Evolutionary conservation across 2,113 vertebrate species (phyloP).

Genomic region (Chaetura pelagica): DNA sequence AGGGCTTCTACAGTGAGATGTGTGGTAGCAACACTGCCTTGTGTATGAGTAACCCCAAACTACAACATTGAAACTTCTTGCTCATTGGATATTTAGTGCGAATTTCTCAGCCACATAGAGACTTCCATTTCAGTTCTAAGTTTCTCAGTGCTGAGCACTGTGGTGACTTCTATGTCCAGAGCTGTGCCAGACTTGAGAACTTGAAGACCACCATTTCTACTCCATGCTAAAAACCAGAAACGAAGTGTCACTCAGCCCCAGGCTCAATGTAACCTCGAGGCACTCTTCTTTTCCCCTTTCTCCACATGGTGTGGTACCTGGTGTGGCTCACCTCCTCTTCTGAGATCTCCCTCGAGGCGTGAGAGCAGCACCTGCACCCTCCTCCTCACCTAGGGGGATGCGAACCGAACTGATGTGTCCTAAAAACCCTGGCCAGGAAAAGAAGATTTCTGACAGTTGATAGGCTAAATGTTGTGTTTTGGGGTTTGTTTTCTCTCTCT

Average conservation of each 20-base stretch:
- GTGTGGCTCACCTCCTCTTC: not conserved
- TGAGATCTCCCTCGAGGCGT: not conserved
- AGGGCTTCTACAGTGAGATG: fast-evolving
- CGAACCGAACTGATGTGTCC: not conserved
- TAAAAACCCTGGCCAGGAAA: not conserved
- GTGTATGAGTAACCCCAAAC: not conserved
- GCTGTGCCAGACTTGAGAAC: not conserved
- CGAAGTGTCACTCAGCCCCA: not conserved
- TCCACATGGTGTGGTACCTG: fast-evolving
- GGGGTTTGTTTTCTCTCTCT: not conserved
- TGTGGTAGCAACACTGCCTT: not conserved
- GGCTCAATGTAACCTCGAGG: not conserved
- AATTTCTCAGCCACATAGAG: fast-evolving
- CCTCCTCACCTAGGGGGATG: not conserved
- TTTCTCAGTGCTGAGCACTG: not conserved
- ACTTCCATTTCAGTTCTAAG: not conserved
- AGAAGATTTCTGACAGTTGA: not conserved
- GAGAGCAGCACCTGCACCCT: not conserved
- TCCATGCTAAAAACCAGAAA: not conserved
- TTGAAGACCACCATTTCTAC: not conserved
- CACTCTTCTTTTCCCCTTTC: not conserved
- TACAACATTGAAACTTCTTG: not conserved
- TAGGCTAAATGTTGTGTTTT: not conserved
- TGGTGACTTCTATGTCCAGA: not conserved
- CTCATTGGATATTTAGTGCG: not conserved